Evolutionary conservation across 2,888 invertebrate species (phyloP), one percentile per base, ranked within the genome.

Genomic region (Anaspis maculata): DNA sequence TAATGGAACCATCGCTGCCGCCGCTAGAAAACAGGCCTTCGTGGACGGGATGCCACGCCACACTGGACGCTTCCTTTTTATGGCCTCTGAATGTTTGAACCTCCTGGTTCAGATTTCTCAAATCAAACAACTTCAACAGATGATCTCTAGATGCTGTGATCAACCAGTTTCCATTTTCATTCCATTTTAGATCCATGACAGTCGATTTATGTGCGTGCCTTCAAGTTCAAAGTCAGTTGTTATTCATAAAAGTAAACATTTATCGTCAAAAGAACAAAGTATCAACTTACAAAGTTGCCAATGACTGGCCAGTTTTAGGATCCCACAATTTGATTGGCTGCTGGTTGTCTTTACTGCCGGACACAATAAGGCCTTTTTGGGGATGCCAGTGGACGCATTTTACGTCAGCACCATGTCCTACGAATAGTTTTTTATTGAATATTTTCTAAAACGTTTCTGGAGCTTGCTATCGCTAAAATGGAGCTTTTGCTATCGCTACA

Each of bases 381-480:
- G 98, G 98, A 72, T 99, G 98, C 98, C 98, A 99, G 64, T 97
- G 96, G 3, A 97, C 95, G 69, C 97, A 95, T 69, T 96, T 96
- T 0, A 97, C 97, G 71, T 97, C 97, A 14, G 96, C 92, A 52
- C 97, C 97, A 63, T 97, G 97, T 49, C 96, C 88, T 79, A 53
- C 27, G 46, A 46, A 37, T n/a, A n/a, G n/a, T n/a, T 13, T n/a
- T 10, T 7, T 24, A n/a, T n/a, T n/a, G n/a, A n/a, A n/a, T n/a
- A n/a, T n/a, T n/a, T n/a, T n/a, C n/a, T n/a, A n/a, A n/a, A n/a
- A n/a, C n/a, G n/a, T n/a, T 19, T 19, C 19, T 19, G 19, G 19
- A 19, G n/a, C n/a, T n/a, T n/a, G n/a, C n/a, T n/a, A n/a, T n/a
- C n/a, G n/a, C n/a, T n/a, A n/a, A n/a, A n/a, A n/a, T n/a, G n/a